Evolutionary conservation across 2,113 vertebrate genomes (phyloP).

Genomic region (Phyllopteryx taeniolatus): DNA sequence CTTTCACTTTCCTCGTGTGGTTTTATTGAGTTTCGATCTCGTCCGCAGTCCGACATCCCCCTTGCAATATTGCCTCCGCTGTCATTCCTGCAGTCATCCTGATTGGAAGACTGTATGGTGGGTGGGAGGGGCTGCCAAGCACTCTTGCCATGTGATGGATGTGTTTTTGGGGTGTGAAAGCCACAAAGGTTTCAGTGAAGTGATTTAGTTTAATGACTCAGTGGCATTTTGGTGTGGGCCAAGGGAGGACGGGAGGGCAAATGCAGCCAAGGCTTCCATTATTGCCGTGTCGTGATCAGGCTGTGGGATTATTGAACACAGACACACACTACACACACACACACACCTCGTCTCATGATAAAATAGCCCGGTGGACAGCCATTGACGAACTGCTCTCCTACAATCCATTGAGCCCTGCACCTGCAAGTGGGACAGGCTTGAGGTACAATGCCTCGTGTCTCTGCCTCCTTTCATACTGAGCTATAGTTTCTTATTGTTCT

Average conservation of each 20-base stretch:
- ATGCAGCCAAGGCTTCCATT: constrained; percentile 26
- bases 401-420: constrained; percentile 41
- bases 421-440: constrained; percentile 32
- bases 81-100: constrained; percentile 30
- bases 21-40: constrained; percentile 41
- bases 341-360: constrained; percentile 8
- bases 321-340: background rate
- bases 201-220: constrained; percentile 63
- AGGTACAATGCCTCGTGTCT: constrained; percentile 26
- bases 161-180: constrained; percentile 28
- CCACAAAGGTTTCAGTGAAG: constrained; percentile 52
- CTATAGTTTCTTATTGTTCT: constrained; percentile 34
- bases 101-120: constrained; percentile 17
- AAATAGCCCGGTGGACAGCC: constrained; percentile 46
- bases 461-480: constrained; percentile 33
- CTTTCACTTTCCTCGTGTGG: constrained; percentile 20
- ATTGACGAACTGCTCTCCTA: constrained; percentile 53
- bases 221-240: constrained; percentile 24
- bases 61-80: constrained; percentile 32
- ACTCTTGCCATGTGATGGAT: constrained; percentile 49
- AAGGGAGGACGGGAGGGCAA: constrained; percentile 11
- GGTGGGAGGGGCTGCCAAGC: constrained; percentile 18
- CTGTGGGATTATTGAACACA: constrained; percentile 12
- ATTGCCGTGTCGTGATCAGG: constrained; percentile 20
- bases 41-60: constrained; percentile 5